A percentile compares a stretch with the other conserved stretches of the same genome.
These are phyloP conservation scores for Phrynocephalus forsythii DNA, from an alignment of 2,797 vertebrate species.

Conservation along the genomic window DNA sequence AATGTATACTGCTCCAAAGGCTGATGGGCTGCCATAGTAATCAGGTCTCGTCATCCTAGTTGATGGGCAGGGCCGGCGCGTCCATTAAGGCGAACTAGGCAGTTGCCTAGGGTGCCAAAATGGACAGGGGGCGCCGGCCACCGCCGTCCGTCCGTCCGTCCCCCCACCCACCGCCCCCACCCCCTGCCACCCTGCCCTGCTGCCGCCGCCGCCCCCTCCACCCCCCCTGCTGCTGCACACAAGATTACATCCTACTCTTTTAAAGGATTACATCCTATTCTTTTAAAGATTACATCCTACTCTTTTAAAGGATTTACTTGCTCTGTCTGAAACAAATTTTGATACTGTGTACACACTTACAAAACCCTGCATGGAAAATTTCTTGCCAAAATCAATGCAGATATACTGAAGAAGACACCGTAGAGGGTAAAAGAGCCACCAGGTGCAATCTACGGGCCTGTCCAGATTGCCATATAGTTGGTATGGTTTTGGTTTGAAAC, in stretches of 20 bases:
- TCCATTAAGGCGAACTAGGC: too few relatives aligned
- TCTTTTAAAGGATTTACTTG: constrained; percentile 3
- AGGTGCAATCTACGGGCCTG: neutral
- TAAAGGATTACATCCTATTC: neutral
- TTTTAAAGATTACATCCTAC: neutral
- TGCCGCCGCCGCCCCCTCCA: too few relatives aligned
- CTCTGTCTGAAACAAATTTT: neutral
- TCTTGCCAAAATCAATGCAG: neutral
- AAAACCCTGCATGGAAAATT: neutral
- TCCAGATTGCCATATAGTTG: neutral
- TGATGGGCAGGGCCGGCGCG: too few relatives aligned
- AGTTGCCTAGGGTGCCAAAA: too few relatives aligned
- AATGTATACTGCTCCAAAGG: too few relatives aligned
- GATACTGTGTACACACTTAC: neutral
- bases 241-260: neutral
- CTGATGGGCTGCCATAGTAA: too few relatives aligned
- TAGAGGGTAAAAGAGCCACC: neutral
- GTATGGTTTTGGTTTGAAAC: too few relatives aligned
- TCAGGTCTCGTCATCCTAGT: too few relatives aligned
- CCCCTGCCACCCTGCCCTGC: too few relatives aligned
- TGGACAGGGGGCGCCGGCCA: too few relatives aligned
- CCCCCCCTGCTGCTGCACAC: neutral
- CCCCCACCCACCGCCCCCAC: too few relatives aligned
- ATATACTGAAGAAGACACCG: neutral
- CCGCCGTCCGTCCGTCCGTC: too few relatives aligned